Percentiles rank a stretch among this genome's conserved stretches.
phyloP scores from a whole-genome alignment of 2,113 vertebrate species.

The Suricata suricatta region DNA sequence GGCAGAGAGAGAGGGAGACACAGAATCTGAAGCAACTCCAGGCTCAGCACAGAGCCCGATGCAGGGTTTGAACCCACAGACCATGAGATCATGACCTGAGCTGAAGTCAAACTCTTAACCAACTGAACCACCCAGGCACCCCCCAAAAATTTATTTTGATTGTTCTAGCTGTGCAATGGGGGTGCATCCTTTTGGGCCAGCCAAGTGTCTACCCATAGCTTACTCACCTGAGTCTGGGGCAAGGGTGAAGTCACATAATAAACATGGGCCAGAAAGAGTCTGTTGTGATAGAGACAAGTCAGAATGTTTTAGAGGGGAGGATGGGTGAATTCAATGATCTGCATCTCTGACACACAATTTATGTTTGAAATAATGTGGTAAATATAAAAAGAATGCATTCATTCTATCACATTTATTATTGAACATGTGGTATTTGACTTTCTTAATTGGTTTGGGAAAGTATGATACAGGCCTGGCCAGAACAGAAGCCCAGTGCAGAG shows the following conservation, averaged over 20 bases:
- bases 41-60: too few relatives aligned
- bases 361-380: neutral
- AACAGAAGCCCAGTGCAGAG: neutral
- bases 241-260: neutral
- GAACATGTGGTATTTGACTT: neutral
- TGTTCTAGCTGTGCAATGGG: neutral
- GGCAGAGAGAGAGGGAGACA: too few relatives aligned
- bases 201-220: neutral
- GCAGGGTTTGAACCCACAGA: too few relatives aligned
- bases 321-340: neutral
- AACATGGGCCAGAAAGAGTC: neutral
- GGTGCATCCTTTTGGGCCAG: neutral
- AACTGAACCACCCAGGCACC: too few relatives aligned
- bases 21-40: too few relatives aligned
- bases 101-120: too few relatives aligned
- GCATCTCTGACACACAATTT: neutral
- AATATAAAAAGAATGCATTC: neutral
- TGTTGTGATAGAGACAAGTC: neutral
- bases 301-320: neutral
- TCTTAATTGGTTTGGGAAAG: constrained; percentile 1
- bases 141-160: neutral
- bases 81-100: too few relatives aligned
- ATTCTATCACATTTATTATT: neutral
- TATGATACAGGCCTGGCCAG: neutral
- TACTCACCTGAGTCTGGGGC: neutral